Conservation (phyloP, 2,797 vertebrate species). For the Cryptoprocta ferox region DNA sequence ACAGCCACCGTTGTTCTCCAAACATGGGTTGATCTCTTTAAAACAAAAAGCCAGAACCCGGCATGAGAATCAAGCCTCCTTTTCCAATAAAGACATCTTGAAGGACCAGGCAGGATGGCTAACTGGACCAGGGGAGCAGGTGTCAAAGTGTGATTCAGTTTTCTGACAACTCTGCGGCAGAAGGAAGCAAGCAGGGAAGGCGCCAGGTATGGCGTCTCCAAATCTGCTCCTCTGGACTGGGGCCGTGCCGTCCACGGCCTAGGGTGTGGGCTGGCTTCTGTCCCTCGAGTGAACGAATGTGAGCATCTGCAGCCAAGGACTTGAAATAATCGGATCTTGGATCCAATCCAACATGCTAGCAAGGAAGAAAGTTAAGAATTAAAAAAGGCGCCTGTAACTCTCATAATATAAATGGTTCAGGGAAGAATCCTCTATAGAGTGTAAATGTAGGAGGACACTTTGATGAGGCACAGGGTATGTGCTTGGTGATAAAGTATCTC, state of each 20-base stretch:
- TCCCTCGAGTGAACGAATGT: not conserved
- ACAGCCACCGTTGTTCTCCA: slow-evolving; percentile 91
- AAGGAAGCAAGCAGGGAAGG: not conserved
- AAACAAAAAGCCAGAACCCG: slow-evolving; percentile 67
- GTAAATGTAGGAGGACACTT: not conserved
- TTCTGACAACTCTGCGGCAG: not conserved
- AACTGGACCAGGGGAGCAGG: not conserved
- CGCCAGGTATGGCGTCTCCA: not conserved
- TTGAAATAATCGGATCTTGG: not conserved
- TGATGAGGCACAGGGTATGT: not conserved
- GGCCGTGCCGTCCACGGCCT: not conserved
- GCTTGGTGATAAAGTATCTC: not conserved
- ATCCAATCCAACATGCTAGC: not conserved
- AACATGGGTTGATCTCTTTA: slow-evolving; percentile 95
- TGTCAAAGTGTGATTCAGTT: not conserved
- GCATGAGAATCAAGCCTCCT: not conserved
- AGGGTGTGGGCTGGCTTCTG: not conserved
- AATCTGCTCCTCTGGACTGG: not conserved
- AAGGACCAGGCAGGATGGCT: not conserved
- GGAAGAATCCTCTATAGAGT: not conserved
- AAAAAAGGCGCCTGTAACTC: not conserved
- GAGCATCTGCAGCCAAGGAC: not conserved
- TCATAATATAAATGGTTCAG: not conserved
- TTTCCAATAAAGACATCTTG: not conserved
- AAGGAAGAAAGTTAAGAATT: not conserved